Evolutionary conservation across 2,113 vertebrate species (phyloP).

Genomic region (Neodontobutis hainanensis): DNA sequence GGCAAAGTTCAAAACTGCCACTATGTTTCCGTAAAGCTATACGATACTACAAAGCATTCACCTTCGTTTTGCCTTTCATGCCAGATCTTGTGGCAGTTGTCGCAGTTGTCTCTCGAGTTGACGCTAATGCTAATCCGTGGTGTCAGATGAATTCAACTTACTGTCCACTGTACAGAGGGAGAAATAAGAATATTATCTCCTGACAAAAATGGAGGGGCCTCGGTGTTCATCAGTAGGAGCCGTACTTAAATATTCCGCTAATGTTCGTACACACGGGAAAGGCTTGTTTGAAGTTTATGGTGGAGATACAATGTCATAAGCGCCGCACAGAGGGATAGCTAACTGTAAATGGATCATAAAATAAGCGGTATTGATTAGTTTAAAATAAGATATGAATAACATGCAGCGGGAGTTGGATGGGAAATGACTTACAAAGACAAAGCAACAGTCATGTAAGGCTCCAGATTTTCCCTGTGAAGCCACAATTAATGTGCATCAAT

Average conservation of each 20-base stretch:
- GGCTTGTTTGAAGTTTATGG: slow-evolving; percentile 51
- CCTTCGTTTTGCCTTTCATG: slow-evolving; percentile 18
- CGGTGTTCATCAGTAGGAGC: slow-evolving; percentile 51
- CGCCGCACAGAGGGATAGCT: slow-evolving; percentile 26
- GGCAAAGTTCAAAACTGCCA: slow-evolving; percentile 35
- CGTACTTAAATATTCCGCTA: slow-evolving; percentile 54
- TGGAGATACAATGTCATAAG: slow-evolving; percentile 50
- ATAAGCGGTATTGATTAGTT: slow-evolving; percentile 37
- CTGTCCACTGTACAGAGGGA: slow-evolving; percentile 59
- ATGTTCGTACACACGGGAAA: slow-evolving; percentile 17
- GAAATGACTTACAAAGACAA: slow-evolving; percentile 48
- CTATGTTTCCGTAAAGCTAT: slow-evolving; percentile 31
- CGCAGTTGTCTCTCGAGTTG: slow-evolving; percentile 58
- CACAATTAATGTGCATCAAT: slow-evolving; percentile 78
- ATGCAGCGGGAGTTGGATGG: slow-evolving; percentile 40
- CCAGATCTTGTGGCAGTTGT: slow-evolving; percentile 41
- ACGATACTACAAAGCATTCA: slow-evolving; percentile 31
- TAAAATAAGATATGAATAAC: slow-evolving; percentile 15
- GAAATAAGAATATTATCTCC: slow-evolving; percentile 67
- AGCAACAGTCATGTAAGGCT: slow-evolving; percentile 55
- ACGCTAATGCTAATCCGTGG: slow-evolving; percentile 72
- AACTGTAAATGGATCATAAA: slow-evolving; percentile 34
- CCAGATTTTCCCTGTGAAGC: slow-evolving; percentile 68
- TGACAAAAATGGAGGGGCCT: slow-evolving; percentile 54
- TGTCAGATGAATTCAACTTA: slow-evolving; percentile 64